Evolutionary conservation across 2,888 invertebrate species (phyloP), one percentile per base, ranked within the genome.

Genomic region (Nomada fucata): DNA sequence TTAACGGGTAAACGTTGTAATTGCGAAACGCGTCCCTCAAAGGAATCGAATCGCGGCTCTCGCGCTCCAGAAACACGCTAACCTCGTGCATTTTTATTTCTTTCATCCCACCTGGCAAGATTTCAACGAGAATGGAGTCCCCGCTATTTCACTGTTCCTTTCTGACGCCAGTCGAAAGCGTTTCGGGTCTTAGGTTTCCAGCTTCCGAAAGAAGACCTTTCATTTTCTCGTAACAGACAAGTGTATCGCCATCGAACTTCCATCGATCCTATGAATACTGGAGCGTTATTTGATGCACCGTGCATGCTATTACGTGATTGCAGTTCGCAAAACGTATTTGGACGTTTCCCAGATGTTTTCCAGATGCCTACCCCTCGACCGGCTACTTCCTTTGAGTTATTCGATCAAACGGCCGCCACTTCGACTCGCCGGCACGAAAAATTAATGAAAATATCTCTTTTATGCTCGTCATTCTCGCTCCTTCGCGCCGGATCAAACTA

Each of bases 301-400:
- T 59, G 44, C 61, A 57, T 20, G 44, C 82, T 72, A 86, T 84
- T 86, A 82, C 75, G 76, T 82, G 76, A 86, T 85, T 86, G 82
- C 76, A 67, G 76, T 74, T 73, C 82, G 74, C 83, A 82, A 85
- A 81, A 81, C 72, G 53, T 73, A 67, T 60, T 73, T 70, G 42
- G 42, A 2, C 47, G 10, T n/a, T n/a, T n/a, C n/a, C 18, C 50
- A 3, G n/a, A n/a, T 20, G 29, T 55, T 67, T 74, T 42, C 67
- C 47, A 36, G 9, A 65, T 65, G 47, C 65, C 65, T 57, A 73
- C 65, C 55, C 55, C 26, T 65, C 44, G 23, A 47, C 2, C 20
- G 55, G n/a, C 20, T 13, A 47, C n/a, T 20, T 52, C 18, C 61
- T 70, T 76, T 76, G 53, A 61, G 29, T 5, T 26, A 11, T 26